Conservation (phyloP, 2,113 vertebrate species). For the Caretta caretta region DNA sequence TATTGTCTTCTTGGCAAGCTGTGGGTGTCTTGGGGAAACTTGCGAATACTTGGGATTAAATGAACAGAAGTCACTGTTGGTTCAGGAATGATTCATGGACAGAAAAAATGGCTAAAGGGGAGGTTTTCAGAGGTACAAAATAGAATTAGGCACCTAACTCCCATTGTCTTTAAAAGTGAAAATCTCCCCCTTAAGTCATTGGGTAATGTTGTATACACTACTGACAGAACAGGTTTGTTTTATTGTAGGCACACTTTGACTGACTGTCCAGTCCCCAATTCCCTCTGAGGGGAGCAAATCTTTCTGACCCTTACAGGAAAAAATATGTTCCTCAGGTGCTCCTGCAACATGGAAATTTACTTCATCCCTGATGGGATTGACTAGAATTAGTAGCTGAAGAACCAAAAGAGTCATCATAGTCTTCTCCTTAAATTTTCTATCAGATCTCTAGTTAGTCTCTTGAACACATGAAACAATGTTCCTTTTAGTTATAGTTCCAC, state of each 20-base stretch:
- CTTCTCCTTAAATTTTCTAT: neutral
- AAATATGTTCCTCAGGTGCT: neutral
- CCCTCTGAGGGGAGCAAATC: neutral
- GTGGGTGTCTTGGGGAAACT: neutral
- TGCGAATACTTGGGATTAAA: rapidly evolving
- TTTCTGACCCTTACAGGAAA: neutral
- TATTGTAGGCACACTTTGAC: neutral
- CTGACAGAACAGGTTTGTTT: rapidly evolving
- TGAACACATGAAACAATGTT: neutral
- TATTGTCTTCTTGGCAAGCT: rapidly evolving
- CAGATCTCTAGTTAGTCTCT: neutral
- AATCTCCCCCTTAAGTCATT: neutral
- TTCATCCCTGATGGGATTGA: neutral
- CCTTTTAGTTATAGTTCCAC: neutral
- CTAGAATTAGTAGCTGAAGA: neutral
- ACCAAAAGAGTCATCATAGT: neutral
- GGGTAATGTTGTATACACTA: neutral
- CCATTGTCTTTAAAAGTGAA: neutral
- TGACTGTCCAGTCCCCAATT: neutral
- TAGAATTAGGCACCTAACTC: too few relatives aligned
- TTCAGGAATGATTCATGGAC: neutral
- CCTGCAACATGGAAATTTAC: neutral
- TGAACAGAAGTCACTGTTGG: neutral
- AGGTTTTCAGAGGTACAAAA: neutral
- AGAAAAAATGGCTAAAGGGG: neutral